Conservation (phyloP, 1,140 invertebrate species). For the Drosophila sechellia region DNA sequence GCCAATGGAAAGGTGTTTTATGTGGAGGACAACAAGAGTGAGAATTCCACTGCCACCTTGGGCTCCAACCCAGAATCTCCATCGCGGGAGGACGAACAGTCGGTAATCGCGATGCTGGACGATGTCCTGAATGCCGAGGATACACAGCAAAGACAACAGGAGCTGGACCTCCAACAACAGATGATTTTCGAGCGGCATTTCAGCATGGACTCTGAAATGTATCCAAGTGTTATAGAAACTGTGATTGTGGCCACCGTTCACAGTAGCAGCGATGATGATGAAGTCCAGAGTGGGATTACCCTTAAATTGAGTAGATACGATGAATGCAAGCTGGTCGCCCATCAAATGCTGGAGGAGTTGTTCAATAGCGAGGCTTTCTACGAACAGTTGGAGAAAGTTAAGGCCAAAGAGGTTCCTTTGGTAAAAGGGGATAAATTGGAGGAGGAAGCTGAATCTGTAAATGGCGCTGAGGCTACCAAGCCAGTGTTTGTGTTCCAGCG, state of each 20-base stretch:
- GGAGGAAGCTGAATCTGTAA: not conserved
- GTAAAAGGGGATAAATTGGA: not conserved
- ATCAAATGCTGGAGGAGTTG: constrained; percentile 64
- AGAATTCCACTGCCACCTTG: constrained; percentile 43
- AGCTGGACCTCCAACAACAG: constrained; percentile 38
- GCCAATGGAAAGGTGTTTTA: constrained; percentile 77
- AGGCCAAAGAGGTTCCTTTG: not conserved
- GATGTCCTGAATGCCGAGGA: constrained; percentile 78
- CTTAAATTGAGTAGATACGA: constrained; percentile 22
- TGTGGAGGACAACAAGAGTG: constrained; percentile 72
- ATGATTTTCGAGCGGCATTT: constrained; percentile 66
- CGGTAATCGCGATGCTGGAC: constrained; percentile 77
- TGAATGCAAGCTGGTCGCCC: constrained; percentile 54
- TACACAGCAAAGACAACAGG: constrained; percentile 34
- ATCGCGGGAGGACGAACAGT: constrained; percentile 63
- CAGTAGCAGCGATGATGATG: constrained; percentile 68
- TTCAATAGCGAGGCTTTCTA: constrained; percentile 63
- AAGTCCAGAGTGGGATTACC: constrained; percentile 19
- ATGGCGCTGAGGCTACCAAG: not conserved
- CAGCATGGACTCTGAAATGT: constrained; percentile 74
- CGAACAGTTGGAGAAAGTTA: constrained; percentile 42
- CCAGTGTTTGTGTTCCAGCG: constrained; percentile 17
- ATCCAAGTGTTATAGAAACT: constrained; percentile 75
- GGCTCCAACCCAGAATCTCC: constrained; percentile 15
- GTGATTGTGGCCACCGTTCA: constrained; percentile 80